phyloP scores from a whole-genome alignment of 2,888 invertebrate genomes.

The Therioaphis trifolii region DNA sequence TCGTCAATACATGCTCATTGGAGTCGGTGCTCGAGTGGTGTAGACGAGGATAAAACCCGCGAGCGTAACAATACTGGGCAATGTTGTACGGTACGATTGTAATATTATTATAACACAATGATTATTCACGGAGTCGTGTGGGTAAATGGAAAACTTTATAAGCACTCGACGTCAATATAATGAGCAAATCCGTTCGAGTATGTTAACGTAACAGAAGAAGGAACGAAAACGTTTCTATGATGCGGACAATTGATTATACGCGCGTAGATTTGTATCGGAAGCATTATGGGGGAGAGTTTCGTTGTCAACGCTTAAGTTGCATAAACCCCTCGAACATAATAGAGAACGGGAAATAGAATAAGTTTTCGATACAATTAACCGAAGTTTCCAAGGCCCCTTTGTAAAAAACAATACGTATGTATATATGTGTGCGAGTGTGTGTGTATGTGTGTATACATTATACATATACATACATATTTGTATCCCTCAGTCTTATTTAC shows the following conservation, averaged over 20 bases:
- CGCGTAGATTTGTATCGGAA: background rate
- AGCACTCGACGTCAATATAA: too few species aligned
- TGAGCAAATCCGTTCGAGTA: too few species aligned
- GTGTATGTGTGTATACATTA: too few species aligned
- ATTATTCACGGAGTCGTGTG: too few species aligned
- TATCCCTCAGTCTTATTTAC: background rate
- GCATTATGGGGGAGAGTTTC: background rate
- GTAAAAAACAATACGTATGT: background rate
- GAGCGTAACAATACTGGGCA: too few species aligned
- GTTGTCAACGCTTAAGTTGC: background rate
- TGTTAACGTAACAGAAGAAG: background rate
- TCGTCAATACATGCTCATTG: too few species aligned
- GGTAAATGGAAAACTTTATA: too few species aligned
- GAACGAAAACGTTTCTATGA: background rate
- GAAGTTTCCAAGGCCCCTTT: background rate
- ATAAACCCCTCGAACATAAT: background rate
- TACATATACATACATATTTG: background rate
- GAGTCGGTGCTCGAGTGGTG: too few species aligned
- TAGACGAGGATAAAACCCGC: too few species aligned
- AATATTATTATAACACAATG: too few species aligned
- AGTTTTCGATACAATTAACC: conserved; percentile 2
- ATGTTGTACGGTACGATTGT: too few species aligned
- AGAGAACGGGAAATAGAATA: conserved; percentile 25
- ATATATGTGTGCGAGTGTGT: too few species aligned
- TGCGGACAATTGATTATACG: conserved; percentile 1